These are phyloP conservation scores for Amiota mariae DNA, from an alignment of 2,888 invertebrate species.

Conservation along the genomic window DNA sequence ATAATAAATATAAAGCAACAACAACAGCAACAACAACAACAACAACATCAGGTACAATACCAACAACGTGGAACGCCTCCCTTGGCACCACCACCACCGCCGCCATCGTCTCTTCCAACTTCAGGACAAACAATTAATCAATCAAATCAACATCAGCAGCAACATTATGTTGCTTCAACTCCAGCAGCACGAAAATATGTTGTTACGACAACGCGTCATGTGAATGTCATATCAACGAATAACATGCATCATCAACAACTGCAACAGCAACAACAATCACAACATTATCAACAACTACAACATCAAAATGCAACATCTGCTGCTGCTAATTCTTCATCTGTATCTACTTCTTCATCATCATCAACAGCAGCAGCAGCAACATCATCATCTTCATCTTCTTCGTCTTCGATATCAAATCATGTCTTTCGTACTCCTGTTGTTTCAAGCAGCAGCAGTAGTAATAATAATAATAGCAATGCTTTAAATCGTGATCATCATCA, in stretches of 20 bases:
- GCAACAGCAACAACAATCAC: constrained; percentile 53
- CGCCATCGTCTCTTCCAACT: constrained; percentile 51
- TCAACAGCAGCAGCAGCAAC: constrained; percentile 47
- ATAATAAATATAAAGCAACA: constrained; percentile 31
- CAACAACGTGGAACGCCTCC: constrained; percentile 2
- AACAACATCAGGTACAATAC: constrained; percentile 37
- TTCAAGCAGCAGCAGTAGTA: constrained; percentile 65
- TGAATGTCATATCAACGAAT: constrained; percentile 70
- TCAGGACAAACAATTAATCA: constrained; percentile 40
- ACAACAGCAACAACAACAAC: constrained; percentile 38
- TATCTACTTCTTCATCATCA: constrained; percentile 30
- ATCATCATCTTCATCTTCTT: constrained; percentile 44
- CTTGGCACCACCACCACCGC: constrained; percentile 41
- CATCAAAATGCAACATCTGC: constrained; percentile 46
- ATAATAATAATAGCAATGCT: constrained; percentile 44
- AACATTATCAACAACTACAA: constrained; percentile 54
- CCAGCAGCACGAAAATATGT: constrained; percentile 69
- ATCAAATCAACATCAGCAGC: constrained; percentile 40
- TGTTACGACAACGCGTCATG: constrained; percentile 66
- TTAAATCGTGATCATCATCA: constrained; percentile 35
- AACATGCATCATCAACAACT: constrained; percentile 51
- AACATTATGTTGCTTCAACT: constrained; percentile 50
- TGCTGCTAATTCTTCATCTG: not conserved
- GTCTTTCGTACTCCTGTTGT: constrained; percentile 72
- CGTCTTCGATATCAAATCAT: constrained; percentile 47